These are phyloP conservation scores for Pseudoatta argentina DNA, from an alignment of 1,140 invertebrate genomes.

Conservation along the genomic window DNA sequence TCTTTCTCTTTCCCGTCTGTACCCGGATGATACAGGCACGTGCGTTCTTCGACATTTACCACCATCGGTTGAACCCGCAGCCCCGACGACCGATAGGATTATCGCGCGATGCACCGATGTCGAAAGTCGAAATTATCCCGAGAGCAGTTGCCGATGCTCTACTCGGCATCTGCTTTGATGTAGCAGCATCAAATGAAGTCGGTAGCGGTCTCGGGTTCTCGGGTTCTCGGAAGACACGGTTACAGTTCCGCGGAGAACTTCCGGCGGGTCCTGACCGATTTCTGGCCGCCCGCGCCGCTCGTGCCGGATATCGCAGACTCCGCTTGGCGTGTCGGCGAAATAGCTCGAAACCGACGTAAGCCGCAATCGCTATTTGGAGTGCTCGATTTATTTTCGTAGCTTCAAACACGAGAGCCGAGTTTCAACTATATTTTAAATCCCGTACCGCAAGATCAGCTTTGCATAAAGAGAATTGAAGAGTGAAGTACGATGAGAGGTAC, in stretches of 20 bases:
- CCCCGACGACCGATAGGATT: constrained; percentile 45
- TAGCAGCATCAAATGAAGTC: constrained; percentile 27
- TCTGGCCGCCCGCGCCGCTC: background rate
- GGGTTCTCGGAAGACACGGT: constrained; percentile 65
- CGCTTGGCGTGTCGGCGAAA: constrained; percentile 49
- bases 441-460: constrained; percentile 18
- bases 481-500: background rate
- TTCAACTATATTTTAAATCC: constrained; percentile 23
- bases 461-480: background rate
- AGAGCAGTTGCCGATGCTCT: constrained; percentile 19
- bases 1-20: background rate
- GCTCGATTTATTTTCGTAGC: constrained; percentile 72
- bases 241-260: constrained; percentile 49
- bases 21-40: constrained; percentile 34
- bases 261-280: constrained; percentile 53
- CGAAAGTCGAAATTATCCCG: constrained; percentile 61
- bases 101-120: constrained; percentile 39
- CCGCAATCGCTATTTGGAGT: constrained; percentile 71
- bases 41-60: constrained; percentile 48
- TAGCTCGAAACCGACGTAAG: constrained; percentile 61
- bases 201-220: constrained; percentile 35
- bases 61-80: constrained; percentile 22
- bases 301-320: constrained; percentile 34
- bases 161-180: constrained; percentile 44
- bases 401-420: constrained; percentile 27